Evolutionary conservation across 2,888 invertebrate genomes (phyloP).

Genomic region (Caenorhabditis japonica): DNA sequence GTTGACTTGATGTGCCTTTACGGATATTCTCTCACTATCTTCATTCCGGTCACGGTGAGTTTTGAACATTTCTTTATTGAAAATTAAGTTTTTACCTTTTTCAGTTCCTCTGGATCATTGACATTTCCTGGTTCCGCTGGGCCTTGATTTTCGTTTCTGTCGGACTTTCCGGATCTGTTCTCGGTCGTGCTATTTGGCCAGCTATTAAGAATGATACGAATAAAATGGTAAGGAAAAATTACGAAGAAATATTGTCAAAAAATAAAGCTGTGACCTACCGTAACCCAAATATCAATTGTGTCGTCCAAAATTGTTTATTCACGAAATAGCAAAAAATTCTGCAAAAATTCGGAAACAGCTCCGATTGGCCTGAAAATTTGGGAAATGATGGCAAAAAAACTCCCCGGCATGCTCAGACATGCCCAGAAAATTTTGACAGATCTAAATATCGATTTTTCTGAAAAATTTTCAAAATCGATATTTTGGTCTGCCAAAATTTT

Average conservation of each 20-base stretch:
- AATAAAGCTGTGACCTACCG: not conserved
- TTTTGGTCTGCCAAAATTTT: too few species aligned
- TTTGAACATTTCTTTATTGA: not conserved
- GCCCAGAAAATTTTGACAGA: too few species aligned
- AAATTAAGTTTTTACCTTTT: slow-evolving; percentile 26
- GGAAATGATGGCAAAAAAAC: not conserved
- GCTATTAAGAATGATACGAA: slow-evolving; percentile 81
- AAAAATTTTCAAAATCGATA: too few species aligned
- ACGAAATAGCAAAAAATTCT: too few species aligned
- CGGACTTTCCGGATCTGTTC: slow-evolving; percentile 87
- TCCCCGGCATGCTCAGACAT: too few species aligned
- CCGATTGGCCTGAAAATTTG: too few species aligned
- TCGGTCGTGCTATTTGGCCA: slow-evolving; percentile 87
- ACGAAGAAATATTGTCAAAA: not conserved
- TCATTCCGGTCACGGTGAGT: slow-evolving; percentile 88
- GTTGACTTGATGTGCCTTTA: slow-evolving; percentile 92
- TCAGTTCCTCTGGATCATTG: slow-evolving; percentile 88
- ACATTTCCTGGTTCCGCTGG: slow-evolving; percentile 88
- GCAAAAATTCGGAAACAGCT: too few species aligned
- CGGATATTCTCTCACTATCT: slow-evolving; percentile 93
- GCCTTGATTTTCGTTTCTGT: slow-evolving; percentile 87
- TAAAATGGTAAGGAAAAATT: slow-evolving; percentile 76
- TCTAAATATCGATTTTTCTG: too few species aligned
- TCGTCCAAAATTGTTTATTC: too few species aligned
- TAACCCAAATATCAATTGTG: not conserved